Evolutionary conservation across 2,797 vertebrate genomes (phyloP), one percentile per base, ranked within the genome.

Genomic region (Megalops cyprinoides): DNA sequence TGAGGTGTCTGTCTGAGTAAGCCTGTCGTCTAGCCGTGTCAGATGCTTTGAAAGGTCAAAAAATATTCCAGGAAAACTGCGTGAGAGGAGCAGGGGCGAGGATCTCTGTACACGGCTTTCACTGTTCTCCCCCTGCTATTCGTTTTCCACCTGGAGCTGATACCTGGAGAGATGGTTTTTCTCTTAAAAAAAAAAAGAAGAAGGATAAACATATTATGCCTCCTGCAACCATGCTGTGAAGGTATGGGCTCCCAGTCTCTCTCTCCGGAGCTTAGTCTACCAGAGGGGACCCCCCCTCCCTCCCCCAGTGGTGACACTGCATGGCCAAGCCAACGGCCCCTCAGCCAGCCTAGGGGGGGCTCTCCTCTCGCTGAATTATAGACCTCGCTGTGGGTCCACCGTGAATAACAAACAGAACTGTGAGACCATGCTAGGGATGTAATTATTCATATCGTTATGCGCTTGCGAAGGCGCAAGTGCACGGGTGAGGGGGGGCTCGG

Each of bases 1-100:
- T 86, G 86, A 86, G 86, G 89, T 75, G 85, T 86, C 84, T 88
- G 85, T 67, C 65, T 69, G 76, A 85, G 84, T 86, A 78, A 77
- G 82, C 62, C 81, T 62, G 25, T 39, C 44, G 15, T 20, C 51
- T 34, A 4, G 31, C 1, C 51, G 51, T n/a, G 28, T 62, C 18
- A 31, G n/a, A 15, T 44, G 25, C 42, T 12, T n/a, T 18, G 23
- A 74, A 28, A 74, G 44, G 25, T 44, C 23, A 74, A 42, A 23
- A 25, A 44, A 46, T 46, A 14, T n/a, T 23, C 37, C 18, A 9
- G 23, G 18, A 25, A 73, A n/a, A 31, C 7, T 0, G 25, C 46
- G n/a, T 74, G 10, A 25, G 46, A 74, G 39, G 23, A 48, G 69
- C 69, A 25, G 69, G 20, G n/a, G 3, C 39, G 20, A 20, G 37